Conservation (phyloP, 1,140 invertebrate species). For the Leptinotarsa lineolata region DNA sequence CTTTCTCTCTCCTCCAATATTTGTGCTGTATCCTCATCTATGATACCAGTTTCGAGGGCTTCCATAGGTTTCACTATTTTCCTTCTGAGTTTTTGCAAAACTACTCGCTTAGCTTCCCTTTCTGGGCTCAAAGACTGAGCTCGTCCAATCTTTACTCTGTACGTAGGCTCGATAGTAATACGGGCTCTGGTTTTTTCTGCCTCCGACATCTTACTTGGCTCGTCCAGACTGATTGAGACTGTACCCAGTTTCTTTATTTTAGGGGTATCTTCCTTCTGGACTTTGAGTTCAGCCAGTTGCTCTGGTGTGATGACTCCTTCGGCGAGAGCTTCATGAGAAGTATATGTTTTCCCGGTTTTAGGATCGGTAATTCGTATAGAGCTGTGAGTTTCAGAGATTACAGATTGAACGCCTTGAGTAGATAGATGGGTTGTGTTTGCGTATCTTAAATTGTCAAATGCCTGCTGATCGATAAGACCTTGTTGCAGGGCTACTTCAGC, state of each 20-base stretch:
- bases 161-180: slow-evolving; percentile 70
- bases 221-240: slow-evolving; percentile 53
- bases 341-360: slow-evolving; percentile 50
- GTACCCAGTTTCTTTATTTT: slow-evolving; percentile 54
- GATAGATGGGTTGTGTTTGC: not conserved
- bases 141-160: slow-evolving; percentile 66
- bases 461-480: slow-evolving; percentile 72
- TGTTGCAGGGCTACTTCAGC: slow-evolving; percentile 79
- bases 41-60: slow-evolving; percentile 72
- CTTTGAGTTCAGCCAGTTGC: slow-evolving; percentile 47
- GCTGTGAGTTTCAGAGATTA: not conserved
- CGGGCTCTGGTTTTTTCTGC: slow-evolving; percentile 64
- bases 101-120: slow-evolving; percentile 68
- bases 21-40: slow-evolving; percentile 74
- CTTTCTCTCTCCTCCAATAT: slow-evolving; percentile 66
- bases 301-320: slow-evolving; percentile 55
- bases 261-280: slow-evolving; percentile 3
- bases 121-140: slow-evolving; percentile 62
- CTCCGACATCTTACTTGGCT: slow-evolving; percentile 56
- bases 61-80: slow-evolving; percentile 72
- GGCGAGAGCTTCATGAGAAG: slow-evolving; percentile 62
- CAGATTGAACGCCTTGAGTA: not conserved
- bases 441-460: slow-evolving; percentile 60
- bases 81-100: slow-evolving; percentile 79
- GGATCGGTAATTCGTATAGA: slow-evolving; percentile 26